phyloP scores from a whole-genome alignment of 2,113 vertebrate genomes.

The Aegotheles bennettii region DNA sequence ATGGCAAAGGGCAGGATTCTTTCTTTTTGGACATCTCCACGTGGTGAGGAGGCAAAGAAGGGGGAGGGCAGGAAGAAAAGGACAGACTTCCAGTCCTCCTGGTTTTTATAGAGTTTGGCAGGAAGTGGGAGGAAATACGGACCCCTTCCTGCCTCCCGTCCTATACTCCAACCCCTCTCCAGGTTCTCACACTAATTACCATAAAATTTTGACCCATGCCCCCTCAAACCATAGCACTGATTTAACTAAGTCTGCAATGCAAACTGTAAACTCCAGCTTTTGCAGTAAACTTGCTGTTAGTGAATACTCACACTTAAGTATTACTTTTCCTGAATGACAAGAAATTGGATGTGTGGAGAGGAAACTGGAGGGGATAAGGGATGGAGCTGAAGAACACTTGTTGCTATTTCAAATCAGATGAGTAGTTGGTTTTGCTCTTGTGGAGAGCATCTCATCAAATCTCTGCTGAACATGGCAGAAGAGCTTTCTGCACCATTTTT shows the following conservation, averaged over 20 bases:
- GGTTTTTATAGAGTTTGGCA: too few relatives aligned
- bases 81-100: too few relatives aligned
- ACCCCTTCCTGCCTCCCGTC: too few relatives aligned
- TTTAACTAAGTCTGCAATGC: background rate
- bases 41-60: too few relatives aligned
- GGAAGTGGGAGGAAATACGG: too few relatives aligned
- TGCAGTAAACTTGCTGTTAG: background rate
- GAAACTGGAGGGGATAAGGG: background rate
- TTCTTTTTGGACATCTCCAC: too few relatives aligned
- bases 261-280: background rate
- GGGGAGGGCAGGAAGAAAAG: too few relatives aligned
- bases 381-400: background rate
- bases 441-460: background rate
- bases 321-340: background rate
- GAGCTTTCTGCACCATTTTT: background rate
- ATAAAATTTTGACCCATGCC: too few relatives aligned
- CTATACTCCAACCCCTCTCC: too few relatives aligned
- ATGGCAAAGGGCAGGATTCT: too few relatives aligned
- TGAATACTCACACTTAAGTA: background rate
- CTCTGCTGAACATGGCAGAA: background rate
- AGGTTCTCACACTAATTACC: too few relatives aligned
- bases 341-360: background rate
- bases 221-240: too few relatives aligned
- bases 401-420: background rate
- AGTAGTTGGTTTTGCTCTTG: background rate